These are phyloP conservation scores for Andrena flavipes DNA, from an alignment of 2,888 invertebrate genomes.

Conservation along the genomic window DNA sequence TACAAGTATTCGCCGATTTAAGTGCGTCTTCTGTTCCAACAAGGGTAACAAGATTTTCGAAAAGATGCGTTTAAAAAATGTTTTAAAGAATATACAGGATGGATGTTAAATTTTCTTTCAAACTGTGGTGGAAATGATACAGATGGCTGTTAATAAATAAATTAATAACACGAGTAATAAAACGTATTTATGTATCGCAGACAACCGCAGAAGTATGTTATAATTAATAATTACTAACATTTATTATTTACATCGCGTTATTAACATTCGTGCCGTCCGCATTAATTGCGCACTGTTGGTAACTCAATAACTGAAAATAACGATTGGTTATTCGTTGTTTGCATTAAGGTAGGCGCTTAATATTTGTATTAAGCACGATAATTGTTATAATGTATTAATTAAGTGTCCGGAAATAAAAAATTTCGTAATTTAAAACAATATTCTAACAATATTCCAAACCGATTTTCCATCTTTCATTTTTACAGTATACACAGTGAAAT, in stretches of 20 bases:
- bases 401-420: neutral
- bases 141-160: neutral
- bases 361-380: neutral
- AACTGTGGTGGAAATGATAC: too few relatives aligned
- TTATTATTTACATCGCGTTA: neutral
- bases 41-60: too few relatives aligned
- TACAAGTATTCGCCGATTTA: too few relatives aligned
- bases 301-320: constrained; percentile 2
- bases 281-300: neutral
- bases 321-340: neutral
- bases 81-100: too few relatives aligned
- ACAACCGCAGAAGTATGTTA: neutral
- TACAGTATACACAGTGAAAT: too few relatives aligned
- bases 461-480: too few relatives aligned
- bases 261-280: neutral
- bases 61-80: too few relatives aligned
- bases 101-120: too few relatives aligned
- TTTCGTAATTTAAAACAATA: too few relatives aligned
- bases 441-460: too few relatives aligned
- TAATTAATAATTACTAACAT: constrained; percentile 7
- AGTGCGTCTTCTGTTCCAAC: too few relatives aligned
- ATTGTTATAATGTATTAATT: neutral
- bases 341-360: neutral
- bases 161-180: neutral
- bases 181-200: neutral